Evolutionary conservation across 1,140 invertebrate genomes (phyloP).

Genomic region (Leptestheria dahalacensis): DNA sequence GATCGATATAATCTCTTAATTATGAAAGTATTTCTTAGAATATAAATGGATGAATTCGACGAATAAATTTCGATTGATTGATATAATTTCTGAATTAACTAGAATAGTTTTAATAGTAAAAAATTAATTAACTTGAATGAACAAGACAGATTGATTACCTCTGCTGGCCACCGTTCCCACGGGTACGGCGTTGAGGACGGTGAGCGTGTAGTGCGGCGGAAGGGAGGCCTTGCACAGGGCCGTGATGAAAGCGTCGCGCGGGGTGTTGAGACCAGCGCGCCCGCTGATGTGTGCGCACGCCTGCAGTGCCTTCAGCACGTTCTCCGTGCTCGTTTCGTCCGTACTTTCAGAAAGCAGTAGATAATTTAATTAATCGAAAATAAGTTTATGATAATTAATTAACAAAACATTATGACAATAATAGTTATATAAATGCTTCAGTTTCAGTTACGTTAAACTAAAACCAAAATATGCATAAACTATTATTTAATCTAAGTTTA

Average conservation of each 20-base stretch:
- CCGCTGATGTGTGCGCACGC: constrained; percentile 68
- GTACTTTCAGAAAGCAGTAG: constrained; percentile 46
- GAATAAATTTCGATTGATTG: too few species aligned
- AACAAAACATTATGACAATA: too few species aligned
- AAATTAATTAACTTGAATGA: background rate
- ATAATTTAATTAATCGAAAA: constrained; percentile 9
- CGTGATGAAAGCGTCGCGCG: constrained; percentile 82
- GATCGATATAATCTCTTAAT: background rate
- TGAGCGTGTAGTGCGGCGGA: constrained; percentile 85
- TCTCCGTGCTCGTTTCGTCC: constrained; percentile 76
- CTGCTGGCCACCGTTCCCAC: constrained; percentile 10
- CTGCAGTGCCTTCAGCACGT: constrained; percentile 78
- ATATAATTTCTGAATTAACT: too few species aligned
- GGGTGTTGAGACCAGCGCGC: constrained; percentile 47
- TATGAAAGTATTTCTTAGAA: too few species aligned
- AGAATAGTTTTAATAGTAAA: background rate
- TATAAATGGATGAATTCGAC: too few species aligned
- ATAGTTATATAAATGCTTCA: too few species aligned
- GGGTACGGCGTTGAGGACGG: constrained; percentile 47
- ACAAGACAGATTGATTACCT: constrained; percentile 9
- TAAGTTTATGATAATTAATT: constrained; percentile 9
- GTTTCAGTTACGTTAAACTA: too few species aligned
- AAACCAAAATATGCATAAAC: constrained; percentile 8
- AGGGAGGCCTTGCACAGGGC: constrained; percentile 87
- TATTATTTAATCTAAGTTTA: too few species aligned